Evolutionary conservation across 2,797 vertebrate species (phyloP).

Genomic region (Cottoperca gobio): DNA sequence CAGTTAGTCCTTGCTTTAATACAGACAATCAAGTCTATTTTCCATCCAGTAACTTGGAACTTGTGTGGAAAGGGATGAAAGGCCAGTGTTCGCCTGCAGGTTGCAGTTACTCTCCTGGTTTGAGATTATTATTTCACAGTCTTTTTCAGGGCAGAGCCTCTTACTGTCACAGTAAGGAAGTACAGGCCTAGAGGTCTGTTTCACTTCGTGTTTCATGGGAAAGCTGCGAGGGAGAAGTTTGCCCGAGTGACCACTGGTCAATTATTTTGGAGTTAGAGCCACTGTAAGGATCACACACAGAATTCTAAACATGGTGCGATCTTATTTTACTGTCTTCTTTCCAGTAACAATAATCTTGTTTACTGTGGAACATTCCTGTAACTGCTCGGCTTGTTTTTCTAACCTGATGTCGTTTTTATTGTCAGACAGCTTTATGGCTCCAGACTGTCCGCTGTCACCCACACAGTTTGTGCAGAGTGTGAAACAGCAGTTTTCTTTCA

Average conservation of each 20-base stretch:
- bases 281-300: slow-evolving; percentile 6
- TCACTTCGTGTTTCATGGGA: slow-evolving; percentile 18
- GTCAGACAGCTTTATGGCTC: slow-evolving; percentile 36
- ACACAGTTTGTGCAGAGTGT: neutral
- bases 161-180: slow-evolving; percentile 24
- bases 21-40: slow-evolving; percentile 15
- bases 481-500: slow-evolving; percentile 17
- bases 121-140: slow-evolving; percentile 43
- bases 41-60: neutral
- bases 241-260: slow-evolving; percentile 14
- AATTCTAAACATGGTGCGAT: slow-evolving; percentile 10
- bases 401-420: slow-evolving; percentile 29
- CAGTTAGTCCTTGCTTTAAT: slow-evolving; percentile 28
- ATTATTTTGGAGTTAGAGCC: slow-evolving; percentile 29
- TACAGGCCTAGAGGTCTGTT: slow-evolving; percentile 18
- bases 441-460: slow-evolving; percentile 17
- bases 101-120: slow-evolving; percentile 13
- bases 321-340: slow-evolving; percentile 27
- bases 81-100: slow-evolving; percentile 14
- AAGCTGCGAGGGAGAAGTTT: neutral
- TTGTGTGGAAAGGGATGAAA: slow-evolving; percentile 17
- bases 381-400: slow-evolving; percentile 13
- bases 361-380: slow-evolving; percentile 37
- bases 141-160: slow-evolving; percentile 21
- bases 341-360: slow-evolving; percentile 35